These are phyloP conservation scores for Parasteatoda lunata DNA, from an alignment of 2,888 invertebrate species.

Conservation along the genomic window DNA sequence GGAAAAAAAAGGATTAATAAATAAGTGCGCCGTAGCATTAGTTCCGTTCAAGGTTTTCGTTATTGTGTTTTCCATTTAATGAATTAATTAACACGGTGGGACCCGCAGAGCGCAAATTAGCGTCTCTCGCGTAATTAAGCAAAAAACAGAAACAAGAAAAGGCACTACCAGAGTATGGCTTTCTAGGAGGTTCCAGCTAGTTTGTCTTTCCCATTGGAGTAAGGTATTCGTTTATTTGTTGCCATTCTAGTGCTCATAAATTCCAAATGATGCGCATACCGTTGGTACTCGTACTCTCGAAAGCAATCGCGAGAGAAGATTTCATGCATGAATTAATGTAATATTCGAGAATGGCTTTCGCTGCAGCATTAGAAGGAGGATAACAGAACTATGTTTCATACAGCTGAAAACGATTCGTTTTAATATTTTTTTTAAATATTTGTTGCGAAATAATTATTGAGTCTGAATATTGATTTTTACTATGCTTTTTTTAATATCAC, in stretches of 20 bases:
- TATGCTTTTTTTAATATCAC: too few relatives aligned
- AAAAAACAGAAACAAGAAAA: constrained; percentile 13
- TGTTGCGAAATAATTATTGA: too few relatives aligned
- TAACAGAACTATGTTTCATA: too few relatives aligned
- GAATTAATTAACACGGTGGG: constrained; percentile 56
- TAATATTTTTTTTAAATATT: too few relatives aligned
- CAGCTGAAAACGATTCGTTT: too few relatives aligned
- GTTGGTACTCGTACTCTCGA: constrained; percentile 2
- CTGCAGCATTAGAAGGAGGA: too few relatives aligned
- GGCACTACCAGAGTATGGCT: neutral
- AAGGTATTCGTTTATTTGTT: neutral
- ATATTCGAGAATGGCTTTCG: neutral
- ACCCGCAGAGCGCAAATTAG: constrained; percentile 54
- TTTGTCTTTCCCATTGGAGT: neutral
- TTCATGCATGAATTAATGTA: neutral
- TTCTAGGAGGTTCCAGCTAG: neutral
- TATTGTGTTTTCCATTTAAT: constrained; percentile 45
- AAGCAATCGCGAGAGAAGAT: neutral
- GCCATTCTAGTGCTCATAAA: neutral
- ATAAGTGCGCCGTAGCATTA: neutral
- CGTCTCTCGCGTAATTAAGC: constrained; percentile 61
- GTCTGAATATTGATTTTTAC: too few relatives aligned
- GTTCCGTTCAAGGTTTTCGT: constrained; percentile 4
- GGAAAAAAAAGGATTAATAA: neutral
- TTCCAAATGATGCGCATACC: constrained; percentile 12